phyloP scores from a whole-genome alignment of 2,888 invertebrate species.

The Formica aserva region DNA sequence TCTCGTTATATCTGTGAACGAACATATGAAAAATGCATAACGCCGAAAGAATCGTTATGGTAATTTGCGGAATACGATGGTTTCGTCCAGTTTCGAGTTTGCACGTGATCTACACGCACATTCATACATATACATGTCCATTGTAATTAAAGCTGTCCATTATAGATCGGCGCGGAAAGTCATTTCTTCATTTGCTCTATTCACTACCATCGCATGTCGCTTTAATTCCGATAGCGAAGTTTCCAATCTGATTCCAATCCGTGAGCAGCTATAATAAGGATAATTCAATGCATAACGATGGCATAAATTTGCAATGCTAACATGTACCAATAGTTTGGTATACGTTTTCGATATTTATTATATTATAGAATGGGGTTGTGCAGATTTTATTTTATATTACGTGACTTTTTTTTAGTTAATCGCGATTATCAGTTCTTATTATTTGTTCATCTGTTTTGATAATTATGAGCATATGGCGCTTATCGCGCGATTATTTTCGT shows the following conservation, averaged over 20 bases:
- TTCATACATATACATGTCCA: constrained; percentile 8
- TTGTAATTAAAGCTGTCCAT: constrained; percentile 70
- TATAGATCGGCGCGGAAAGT: constrained; percentile 53
- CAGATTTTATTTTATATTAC: not conserved
- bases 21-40: constrained; percentile 74
- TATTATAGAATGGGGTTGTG: not conserved
- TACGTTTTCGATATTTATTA: not conserved
- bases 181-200: constrained; percentile 55
- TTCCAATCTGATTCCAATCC: constrained; percentile 3
- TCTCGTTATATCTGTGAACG: constrained; percentile 62
- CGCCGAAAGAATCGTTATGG: constrained; percentile 73
- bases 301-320: constrained; percentile 6
- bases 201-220: constrained; percentile 60
- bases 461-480: constrained; percentile 62
- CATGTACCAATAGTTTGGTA: not conserved
- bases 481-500: constrained; percentile 68
- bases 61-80: constrained; percentile 60
- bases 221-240: constrained; percentile 25
- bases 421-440: not conserved
- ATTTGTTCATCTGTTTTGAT: constrained; percentile 5
- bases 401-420: not conserved
- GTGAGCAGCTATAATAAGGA: not conserved
- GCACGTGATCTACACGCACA: not conserved
- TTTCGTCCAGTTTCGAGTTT: constrained; percentile 47
- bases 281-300: constrained; percentile 7